Conservation (phyloP, 2,797 vertebrate genomes). For the Gallinago stenura region DNA sequence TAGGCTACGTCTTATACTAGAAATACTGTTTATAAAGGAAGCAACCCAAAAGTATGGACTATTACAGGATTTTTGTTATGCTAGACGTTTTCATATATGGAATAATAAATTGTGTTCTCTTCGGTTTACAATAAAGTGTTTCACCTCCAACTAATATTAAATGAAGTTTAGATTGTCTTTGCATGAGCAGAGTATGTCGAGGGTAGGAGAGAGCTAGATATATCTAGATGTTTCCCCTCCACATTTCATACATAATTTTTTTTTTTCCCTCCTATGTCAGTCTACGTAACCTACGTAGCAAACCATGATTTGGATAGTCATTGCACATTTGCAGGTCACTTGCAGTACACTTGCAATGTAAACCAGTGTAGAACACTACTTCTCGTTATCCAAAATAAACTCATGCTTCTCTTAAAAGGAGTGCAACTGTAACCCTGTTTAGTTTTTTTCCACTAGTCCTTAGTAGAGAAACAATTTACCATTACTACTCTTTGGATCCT, state of each 20-base stretch:
- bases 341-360: fast-evolving
- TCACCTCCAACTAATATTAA: background rate
- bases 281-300: no score
- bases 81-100: background rate
- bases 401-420: background rate
- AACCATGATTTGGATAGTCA: no score
- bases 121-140: background rate
- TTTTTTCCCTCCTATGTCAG: background rate
- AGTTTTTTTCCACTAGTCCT: background rate
- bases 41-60: background rate
- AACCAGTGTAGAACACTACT: background rate
- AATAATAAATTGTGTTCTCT: background rate
- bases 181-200: background rate
- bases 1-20: background rate
- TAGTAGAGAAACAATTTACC: background rate
- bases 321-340: background rate
- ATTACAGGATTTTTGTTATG: background rate
- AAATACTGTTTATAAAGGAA: background rate
- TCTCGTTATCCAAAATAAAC: background rate
- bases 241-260: background rate
- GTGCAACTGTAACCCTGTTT: background rate
- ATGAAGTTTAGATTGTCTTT: background rate
- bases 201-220: background rate
- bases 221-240: background rate
- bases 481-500: background rate